Evolutionary conservation across 2,797 vertebrate genomes (phyloP).

Genomic region (Gambusia yucatana): DNA sequence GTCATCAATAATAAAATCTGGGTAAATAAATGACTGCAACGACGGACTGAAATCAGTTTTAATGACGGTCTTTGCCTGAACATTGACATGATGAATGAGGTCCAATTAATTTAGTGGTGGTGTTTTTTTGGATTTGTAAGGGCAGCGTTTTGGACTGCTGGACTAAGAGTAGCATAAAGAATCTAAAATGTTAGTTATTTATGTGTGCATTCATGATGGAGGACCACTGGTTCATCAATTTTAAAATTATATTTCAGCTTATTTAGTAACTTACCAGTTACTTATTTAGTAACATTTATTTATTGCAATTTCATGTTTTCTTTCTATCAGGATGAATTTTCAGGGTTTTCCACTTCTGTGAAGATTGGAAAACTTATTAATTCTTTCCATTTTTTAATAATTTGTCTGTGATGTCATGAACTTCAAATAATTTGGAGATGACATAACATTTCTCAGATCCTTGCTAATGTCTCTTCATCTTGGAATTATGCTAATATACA

Average conservation of each 20-base stretch:
- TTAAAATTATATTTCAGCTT: neutral
- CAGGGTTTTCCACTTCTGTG: neutral
- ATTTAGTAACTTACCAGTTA: no score
- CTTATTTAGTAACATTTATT: no score
- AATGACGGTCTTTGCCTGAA: neutral
- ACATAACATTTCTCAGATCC: neutral
- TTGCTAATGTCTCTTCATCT: neutral
- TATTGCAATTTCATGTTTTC: neutral
- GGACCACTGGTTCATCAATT: neutral
- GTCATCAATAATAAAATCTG: neutral
- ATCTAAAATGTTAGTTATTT: neutral
- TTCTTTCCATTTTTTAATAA: neutral
- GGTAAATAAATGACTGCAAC: conserved; percentile 1
- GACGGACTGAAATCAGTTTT: neutral
- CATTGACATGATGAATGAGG: neutral
- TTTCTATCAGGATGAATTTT: neutral
- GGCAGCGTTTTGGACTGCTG: neutral
- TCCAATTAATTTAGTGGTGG: neutral
- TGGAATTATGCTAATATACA: neutral
- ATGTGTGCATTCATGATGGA: neutral
- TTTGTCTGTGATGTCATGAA: neutral
- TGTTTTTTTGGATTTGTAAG: neutral
- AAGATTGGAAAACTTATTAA: neutral
- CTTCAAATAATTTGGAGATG: neutral
- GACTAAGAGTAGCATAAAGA: neutral